Percentiles rank a stretch among this genome's conserved stretches.
Evolutionary conservation across 1,140 invertebrate species (phyloP).

Genomic region (Aphelenchoides fujianensis): DNA sequence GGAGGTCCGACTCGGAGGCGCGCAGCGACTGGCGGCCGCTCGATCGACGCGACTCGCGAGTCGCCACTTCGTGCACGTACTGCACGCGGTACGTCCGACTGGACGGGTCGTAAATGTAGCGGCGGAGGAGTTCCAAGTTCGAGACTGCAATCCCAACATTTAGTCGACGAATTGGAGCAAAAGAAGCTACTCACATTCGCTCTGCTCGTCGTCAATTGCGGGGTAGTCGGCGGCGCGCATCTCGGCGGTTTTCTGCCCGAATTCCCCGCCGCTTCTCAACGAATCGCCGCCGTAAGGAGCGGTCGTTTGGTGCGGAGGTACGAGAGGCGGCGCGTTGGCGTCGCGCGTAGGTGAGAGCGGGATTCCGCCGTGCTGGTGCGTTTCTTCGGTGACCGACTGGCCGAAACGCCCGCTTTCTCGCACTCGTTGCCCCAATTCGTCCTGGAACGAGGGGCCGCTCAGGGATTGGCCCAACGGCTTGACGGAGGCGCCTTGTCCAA

Average conservation of each 20-base stretch:
- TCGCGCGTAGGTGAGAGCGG: conserved; percentile 3
- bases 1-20: not conserved
- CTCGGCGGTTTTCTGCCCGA: not conserved
- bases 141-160: not conserved
- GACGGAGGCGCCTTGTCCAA: not conserved
- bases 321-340: not conserved
- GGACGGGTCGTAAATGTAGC: conserved; percentile 21
- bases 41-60: conserved; percentile 15
- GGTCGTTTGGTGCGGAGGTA: not conserved
- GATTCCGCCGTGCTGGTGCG: not conserved
- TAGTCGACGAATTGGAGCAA: too few relatives aligned
- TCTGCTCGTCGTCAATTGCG: not conserved
- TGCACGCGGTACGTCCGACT: conserved; percentile 9
- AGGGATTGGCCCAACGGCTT: not conserved
- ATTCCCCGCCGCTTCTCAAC: not conserved
- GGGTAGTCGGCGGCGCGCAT: too few relatives aligned
- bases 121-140: conserved; percentile 16
- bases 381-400: not conserved
- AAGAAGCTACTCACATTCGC: conserved; percentile 2
- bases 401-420: not conserved
- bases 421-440: not conserved
- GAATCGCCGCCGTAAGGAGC: not conserved
- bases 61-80: conserved; percentile 14
- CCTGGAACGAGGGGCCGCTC: not conserved
- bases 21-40: conserved; percentile 10